These are phyloP conservation scores for Clitarchus hookeri DNA, from an alignment of 2,888 invertebrate genomes.

Conservation along the genomic window DNA sequence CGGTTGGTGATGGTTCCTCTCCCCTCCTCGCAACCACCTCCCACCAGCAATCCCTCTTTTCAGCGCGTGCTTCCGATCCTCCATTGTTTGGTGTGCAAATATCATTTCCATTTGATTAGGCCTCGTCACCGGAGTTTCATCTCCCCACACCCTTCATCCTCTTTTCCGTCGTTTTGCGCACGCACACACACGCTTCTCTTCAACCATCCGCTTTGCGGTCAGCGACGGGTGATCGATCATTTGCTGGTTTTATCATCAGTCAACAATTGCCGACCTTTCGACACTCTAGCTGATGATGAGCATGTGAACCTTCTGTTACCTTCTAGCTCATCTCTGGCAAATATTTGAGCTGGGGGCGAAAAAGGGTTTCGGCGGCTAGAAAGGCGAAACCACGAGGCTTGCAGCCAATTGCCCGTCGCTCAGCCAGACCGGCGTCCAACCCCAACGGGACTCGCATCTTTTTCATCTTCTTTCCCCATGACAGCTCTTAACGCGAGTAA, in stretches of 20 bases:
- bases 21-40: background rate
- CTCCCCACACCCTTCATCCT: background rate
- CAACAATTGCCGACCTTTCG: background rate
- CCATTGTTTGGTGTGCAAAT: conserved; percentile 8
- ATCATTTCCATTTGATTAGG: conserved; percentile 9
- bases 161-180: background rate
- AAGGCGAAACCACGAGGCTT: too few relatives aligned
- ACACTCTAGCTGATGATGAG: background rate
- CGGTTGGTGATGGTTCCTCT: background rate
- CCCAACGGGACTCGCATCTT: too few relatives aligned
- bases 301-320: background rate
- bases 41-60: background rate
- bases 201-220: background rate
- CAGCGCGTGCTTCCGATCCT: background rate
- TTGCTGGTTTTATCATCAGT: background rate
- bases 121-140: background rate
- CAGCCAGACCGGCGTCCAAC: too few relatives aligned
- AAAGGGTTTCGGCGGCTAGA: too few relatives aligned
- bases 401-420: too few relatives aligned
- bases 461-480: too few relatives aligned
- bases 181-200: background rate
- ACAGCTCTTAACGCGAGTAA: too few relatives aligned
- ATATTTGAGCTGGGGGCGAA: too few relatives aligned
- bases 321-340: background rate
- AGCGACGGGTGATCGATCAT: background rate